These are phyloP conservation scores for Meles meles DNA, from an alignment of 2,113 vertebrate species.

Conservation along the genomic window DNA sequence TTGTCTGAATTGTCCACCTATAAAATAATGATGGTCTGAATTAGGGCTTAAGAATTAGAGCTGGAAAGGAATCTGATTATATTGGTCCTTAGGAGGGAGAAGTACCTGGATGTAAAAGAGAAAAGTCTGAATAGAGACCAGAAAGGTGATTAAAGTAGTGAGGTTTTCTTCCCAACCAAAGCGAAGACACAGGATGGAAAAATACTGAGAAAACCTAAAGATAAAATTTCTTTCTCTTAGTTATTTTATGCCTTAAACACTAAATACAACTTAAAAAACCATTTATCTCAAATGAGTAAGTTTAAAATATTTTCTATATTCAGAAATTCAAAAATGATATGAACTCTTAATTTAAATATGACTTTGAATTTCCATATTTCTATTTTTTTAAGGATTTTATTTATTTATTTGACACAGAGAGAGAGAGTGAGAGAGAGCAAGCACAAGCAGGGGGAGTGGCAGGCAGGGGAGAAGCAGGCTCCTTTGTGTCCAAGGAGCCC, in stretches of 20 bases:
- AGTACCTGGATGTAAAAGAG: not conserved
- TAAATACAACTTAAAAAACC: not conserved
- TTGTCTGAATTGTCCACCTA: not conserved
- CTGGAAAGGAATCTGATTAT: not conserved
- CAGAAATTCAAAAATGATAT: not conserved
- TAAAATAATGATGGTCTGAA: not conserved
- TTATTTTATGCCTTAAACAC: not conserved
- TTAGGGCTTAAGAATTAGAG: not conserved
- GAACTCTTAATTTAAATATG: not conserved
- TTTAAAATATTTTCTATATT: not conserved
- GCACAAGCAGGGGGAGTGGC: too few species aligned
- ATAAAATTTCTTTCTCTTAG: not conserved
- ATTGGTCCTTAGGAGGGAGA: not conserved
- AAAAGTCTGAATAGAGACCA: not conserved
- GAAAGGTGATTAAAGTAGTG: not conserved
- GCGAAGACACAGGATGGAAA: not conserved
- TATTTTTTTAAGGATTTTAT: not conserved
- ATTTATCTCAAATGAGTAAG: not conserved
- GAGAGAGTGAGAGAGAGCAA: too few species aligned
- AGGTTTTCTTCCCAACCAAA: not conserved
- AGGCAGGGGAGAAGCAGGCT: too few species aligned
- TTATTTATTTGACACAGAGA: too few species aligned
- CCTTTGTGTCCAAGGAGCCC: too few species aligned
- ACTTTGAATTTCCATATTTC: not conserved
- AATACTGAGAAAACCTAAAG: not conserved